phyloP scores from a whole-genome alignment of 2,113 vertebrate species.

The Upupa epops region DNA sequence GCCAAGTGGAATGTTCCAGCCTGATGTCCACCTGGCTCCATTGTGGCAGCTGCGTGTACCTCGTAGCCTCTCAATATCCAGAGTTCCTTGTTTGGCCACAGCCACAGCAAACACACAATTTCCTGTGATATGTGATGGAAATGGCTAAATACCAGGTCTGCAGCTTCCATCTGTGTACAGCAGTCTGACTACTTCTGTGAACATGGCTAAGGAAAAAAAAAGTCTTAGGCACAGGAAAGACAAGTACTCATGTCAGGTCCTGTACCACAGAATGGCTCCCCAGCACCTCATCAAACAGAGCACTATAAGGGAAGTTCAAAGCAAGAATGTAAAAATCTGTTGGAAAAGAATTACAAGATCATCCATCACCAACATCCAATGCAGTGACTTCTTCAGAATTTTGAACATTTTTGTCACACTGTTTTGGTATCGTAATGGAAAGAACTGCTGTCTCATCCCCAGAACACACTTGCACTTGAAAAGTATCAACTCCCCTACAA shows the following conservation, averaged over 20 bases:
- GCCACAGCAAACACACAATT: constrained; percentile 86
- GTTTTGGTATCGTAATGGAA: background rate
- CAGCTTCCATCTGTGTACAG: background rate
- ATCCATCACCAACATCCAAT: background rate
- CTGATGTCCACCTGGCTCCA: constrained; percentile 85
- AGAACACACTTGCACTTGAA: background rate
- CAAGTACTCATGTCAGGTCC: background rate
- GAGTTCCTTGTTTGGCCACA: constrained; percentile 75
- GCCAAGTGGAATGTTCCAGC: constrained; percentile 89
- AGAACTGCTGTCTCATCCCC: background rate
- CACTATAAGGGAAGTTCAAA: background rate
- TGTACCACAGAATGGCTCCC: background rate
- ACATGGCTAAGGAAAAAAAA: background rate
- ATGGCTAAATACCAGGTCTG: background rate
- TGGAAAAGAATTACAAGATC: background rate
- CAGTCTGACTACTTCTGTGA: background rate
- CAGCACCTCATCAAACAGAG: background rate
- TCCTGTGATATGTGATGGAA: constrained; percentile 58
- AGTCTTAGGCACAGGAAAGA: background rate
- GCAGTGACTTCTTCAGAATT: background rate
- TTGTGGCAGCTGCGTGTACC: constrained; percentile 85
- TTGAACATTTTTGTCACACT: background rate
- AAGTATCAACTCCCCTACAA: background rate
- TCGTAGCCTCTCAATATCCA: constrained; percentile 77
- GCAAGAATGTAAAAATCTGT: background rate